Conservation (phyloP, 2,797 vertebrate genomes). For the Caiman crocodilus region DNA sequence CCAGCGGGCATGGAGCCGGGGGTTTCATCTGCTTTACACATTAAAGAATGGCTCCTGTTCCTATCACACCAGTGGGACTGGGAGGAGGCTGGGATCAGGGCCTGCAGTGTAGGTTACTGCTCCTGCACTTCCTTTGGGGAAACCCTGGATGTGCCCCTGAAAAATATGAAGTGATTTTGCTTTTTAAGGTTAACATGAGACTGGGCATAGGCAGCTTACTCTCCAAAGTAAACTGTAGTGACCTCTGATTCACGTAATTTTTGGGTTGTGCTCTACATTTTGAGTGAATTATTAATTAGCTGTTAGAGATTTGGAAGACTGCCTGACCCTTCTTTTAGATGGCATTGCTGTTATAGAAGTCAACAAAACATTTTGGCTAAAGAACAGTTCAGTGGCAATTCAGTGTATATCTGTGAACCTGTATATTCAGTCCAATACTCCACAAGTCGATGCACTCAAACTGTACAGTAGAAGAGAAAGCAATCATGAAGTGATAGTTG, state of each 20-base stretch:
- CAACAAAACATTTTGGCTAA: background rate
- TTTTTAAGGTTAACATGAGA: background rate
- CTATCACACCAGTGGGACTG: too few species aligned
- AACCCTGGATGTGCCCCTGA: too few species aligned
- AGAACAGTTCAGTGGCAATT: background rate
- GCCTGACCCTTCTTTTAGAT: background rate
- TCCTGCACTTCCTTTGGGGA: too few species aligned
- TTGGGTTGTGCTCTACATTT: background rate
- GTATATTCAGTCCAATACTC: background rate
- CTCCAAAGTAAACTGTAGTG: background rate
- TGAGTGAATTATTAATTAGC: background rate
- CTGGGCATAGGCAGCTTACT: background rate
- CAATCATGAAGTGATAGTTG: too few species aligned
- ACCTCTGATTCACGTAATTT: background rate
- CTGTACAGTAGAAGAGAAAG: background rate
- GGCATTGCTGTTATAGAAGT: background rate
- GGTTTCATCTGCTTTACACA: too few species aligned
- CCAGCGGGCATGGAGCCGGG: too few species aligned
- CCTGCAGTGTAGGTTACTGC: too few species aligned
- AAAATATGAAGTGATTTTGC: background rate
- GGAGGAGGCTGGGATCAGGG: too few species aligned
- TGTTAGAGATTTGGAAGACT: background rate
- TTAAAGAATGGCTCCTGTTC: too few species aligned
- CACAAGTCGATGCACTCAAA: background rate
- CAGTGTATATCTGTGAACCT: fast-evolving